A percentile compares a stretch with the other conserved stretches of the same genome.
Evolutionary conservation across 1,140 invertebrate species (phyloP).

Genomic region (Zaprionus ghesquierei): DNA sequence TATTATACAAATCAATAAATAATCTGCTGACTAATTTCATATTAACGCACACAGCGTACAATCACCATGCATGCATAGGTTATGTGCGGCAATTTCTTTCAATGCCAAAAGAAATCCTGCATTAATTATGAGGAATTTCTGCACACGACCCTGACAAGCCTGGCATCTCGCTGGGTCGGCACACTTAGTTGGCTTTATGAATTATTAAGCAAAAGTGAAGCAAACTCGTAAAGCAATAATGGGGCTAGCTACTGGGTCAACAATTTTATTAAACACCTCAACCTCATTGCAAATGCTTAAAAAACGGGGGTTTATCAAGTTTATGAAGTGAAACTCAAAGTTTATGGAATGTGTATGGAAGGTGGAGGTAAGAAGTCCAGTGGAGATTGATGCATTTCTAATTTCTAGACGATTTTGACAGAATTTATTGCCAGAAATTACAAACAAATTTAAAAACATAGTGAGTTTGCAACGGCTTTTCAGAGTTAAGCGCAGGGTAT

Average conservation of each 20-base stretch:
- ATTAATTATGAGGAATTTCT: background rate
- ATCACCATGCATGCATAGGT: background rate
- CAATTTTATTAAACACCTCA: too few species aligned
- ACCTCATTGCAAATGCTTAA: too few species aligned
- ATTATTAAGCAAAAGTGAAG: background rate
- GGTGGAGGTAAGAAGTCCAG: too few species aligned
- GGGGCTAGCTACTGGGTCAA: conserved; percentile 33
- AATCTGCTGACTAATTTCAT: background rate
- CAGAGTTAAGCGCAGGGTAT: too few species aligned
- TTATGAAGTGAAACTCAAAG: too few species aligned
- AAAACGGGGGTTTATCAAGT: too few species aligned
- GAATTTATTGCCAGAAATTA: too few species aligned
- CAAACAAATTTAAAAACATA: too few species aligned
- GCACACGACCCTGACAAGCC: background rate
- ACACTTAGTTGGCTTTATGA: background rate
- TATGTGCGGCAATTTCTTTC: background rate
- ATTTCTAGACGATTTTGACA: too few species aligned
- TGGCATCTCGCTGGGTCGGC: background rate
- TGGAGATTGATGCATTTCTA: too few species aligned
- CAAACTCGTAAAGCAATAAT: background rate
- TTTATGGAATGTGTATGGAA: too few species aligned
- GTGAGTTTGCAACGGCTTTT: too few species aligned
- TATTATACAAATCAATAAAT: background rate
- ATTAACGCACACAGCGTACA: background rate
- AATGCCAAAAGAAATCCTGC: background rate